phyloP scores from a whole-genome alignment of 2,113 vertebrate species.

The Rhinogobius similis region DNA sequence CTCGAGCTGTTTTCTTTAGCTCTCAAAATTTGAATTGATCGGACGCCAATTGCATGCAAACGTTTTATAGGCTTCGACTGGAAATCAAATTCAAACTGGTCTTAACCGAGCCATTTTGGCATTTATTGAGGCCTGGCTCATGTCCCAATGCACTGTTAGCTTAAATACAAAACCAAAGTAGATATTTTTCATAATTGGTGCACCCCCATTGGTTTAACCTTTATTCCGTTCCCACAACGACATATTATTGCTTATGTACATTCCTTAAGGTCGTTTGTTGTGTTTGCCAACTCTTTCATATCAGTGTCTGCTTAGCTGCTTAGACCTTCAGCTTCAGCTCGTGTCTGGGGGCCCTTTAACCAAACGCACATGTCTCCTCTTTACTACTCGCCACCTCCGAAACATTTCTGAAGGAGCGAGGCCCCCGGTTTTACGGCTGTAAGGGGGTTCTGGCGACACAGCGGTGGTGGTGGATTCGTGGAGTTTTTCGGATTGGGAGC shows the following conservation, averaged over 20 bases:
- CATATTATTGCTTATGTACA: slow-evolving; percentile 56
- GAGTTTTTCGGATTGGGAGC: slow-evolving; percentile 37
- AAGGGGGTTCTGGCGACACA: slow-evolving; percentile 42
- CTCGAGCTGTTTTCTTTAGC: background rate
- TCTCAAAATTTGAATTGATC: background rate
- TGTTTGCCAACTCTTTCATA: slow-evolving; percentile 61
- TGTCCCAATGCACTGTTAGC: background rate
- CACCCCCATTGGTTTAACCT: background rate
- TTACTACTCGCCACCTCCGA: slow-evolving; percentile 68
- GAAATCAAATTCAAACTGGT: background rate
- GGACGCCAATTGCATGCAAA: background rate
- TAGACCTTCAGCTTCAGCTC: slow-evolving; percentile 3
- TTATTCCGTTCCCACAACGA: slow-evolving; percentile 18
- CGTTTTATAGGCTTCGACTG: background rate
- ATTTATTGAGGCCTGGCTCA: background rate
- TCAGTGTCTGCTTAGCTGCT: slow-evolving; percentile 38
- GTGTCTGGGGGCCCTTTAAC: slow-evolving; percentile 54
- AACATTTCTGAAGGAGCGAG: slow-evolving; percentile 38
- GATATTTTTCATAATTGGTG: background rate
- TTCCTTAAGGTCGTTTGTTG: slow-evolving; percentile 56
- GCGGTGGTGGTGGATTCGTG: slow-evolving; percentile 45
- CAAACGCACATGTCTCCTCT: slow-evolving; percentile 54
- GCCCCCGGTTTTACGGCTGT: slow-evolving; percentile 39
- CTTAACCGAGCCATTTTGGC: background rate
- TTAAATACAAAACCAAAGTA: background rate